Evolutionary conservation across 2,113 vertebrate species (phyloP), one percentile per base, ranked within the genome.

Genomic region (Haemorhous mexicanus): DNA sequence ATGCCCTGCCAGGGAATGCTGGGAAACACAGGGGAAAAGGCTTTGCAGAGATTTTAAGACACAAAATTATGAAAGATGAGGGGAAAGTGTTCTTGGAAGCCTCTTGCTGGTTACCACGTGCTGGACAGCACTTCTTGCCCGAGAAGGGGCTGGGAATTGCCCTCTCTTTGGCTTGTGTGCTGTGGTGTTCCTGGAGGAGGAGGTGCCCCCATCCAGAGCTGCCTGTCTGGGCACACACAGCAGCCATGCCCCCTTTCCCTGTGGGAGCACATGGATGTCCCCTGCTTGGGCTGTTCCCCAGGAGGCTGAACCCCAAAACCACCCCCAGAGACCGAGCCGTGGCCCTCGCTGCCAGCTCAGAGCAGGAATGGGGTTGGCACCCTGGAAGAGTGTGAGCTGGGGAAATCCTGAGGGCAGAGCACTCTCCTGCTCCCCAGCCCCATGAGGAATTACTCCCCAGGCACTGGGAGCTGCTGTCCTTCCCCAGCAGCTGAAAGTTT

Each of bases 331-430:
- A 11, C 32, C 3, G 5, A 68, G 33, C 87, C 1, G 0, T 33
- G 68, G 6, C 43, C 6, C 16, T 69, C 1, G 0, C 11, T 12
- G 5, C 44, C 0, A 0, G 33, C 75, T 49, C 43, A 20, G 14
- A 16, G 23, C 11, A 21, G 49, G 11, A 59, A 16, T 5, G 32
- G 44, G 49, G 9, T 41, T 55, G 44, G 30, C 7, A 1, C 17
- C 16, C 62, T 37, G 35, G 22, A 39, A 11, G 58, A 32, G 43
- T 0, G 23, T 30, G 8, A 67, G 41, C 21, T 6, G 44, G 59
- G 63, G 22, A 56, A 74, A 41, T 3, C 24, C 19, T 2, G 11
- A 30, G 16, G 2, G 1, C 37, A n/a, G 32, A 83, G 67, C 76
- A 6, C 53, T 37, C 5, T 1, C 15, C 50, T 39, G 67, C 68